Base-by-base conservation (phyloP, 2,888 invertebrate genomes). In the Iselma pallidipennis region DNA sequence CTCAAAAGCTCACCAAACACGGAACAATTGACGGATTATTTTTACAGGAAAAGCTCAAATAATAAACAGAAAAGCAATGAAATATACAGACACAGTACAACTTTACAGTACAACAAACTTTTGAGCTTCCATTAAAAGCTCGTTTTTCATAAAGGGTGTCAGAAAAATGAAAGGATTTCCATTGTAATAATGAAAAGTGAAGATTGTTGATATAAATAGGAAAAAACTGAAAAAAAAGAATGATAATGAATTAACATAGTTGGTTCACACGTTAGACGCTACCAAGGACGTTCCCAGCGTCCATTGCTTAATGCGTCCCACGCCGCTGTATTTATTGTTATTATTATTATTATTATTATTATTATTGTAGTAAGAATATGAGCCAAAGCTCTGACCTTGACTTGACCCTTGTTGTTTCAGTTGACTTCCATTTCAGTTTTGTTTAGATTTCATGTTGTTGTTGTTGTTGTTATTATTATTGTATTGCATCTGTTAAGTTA, bases 271-370 rank as follows among this genome's bases (percentile, higher is more conserved):
- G 74, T 74, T 73, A 65, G 72, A 72, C 74, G 74, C 71, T 73
- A 72, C 72, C 76, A 76, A 76, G 76, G 76, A 63, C 76, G 68
- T 75, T 76, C 74, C 73, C 76, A 74, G 71, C 72, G 71, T 73
- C 71, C 67, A 69, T 73, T 74, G 69, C 70, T 71, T 70, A 70
- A 69, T 58, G 66, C 69, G 70, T 75, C 75, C 74, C 74, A 75
- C 75, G 74, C 70, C 72, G 59, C 55, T 56, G 2, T 16, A 7
- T 50, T 56, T 45, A 45, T 45, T 25, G 6, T n/a, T 42, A 19
- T 4, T 9, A 19, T 19, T 7, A 42, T 19, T 42, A 19, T 19
- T 19, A 42, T 42, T 42, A 19, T 21, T 37, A 37, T 37, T 37
- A 16, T 37, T 51, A 57, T 56, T 51, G 68, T 70, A 67, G 66